phyloP scores from a whole-genome alignment of 2,888 invertebrate species.

The Strigamia maritima region DNA sequence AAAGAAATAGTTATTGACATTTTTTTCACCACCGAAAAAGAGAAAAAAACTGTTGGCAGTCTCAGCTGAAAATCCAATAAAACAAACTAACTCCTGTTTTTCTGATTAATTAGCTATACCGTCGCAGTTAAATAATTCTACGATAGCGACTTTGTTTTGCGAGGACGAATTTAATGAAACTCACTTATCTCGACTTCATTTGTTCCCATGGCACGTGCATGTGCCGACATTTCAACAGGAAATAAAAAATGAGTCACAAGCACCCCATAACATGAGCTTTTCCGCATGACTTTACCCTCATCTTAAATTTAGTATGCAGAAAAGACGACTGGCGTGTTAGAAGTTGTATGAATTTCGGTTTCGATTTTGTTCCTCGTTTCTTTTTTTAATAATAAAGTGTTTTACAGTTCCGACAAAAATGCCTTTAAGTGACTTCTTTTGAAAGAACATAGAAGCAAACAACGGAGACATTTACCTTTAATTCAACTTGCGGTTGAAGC shows the following conservation, averaged over 20 bases:
- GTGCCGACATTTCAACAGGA: conserved; percentile 30
- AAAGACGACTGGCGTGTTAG: conserved; percentile 1
- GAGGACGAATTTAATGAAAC: conserved; percentile 19
- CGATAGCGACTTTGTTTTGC: conserved; percentile 3
- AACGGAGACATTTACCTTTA: conserved; percentile 24
- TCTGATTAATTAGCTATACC: background rate
- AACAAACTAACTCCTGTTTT: conserved; percentile 7
- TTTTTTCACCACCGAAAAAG: background rate
- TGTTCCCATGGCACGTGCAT: conserved; percentile 9
- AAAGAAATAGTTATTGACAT: conserved; percentile 2
- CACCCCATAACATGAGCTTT: conserved; percentile 25
- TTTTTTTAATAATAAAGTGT: conserved; percentile 30
- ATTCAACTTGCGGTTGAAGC: background rate
- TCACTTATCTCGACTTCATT: conserved; percentile 26
- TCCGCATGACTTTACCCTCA: conserved; percentile 29
- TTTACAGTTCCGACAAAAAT: background rate
- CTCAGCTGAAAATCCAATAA: background rate
- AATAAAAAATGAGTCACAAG: conserved; percentile 34
- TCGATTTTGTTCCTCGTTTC: conserved; percentile 20
- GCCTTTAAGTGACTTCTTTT: background rate
- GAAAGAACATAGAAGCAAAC: background rate
- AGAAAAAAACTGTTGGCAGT: background rate
- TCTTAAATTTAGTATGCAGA: conserved; percentile 23
- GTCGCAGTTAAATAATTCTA: background rate
- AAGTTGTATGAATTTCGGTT: conserved; percentile 30